These are phyloP conservation scores for Petrophora chlorosata DNA, from an alignment of 2,888 invertebrate genomes.

Conservation along the genomic window DNA sequence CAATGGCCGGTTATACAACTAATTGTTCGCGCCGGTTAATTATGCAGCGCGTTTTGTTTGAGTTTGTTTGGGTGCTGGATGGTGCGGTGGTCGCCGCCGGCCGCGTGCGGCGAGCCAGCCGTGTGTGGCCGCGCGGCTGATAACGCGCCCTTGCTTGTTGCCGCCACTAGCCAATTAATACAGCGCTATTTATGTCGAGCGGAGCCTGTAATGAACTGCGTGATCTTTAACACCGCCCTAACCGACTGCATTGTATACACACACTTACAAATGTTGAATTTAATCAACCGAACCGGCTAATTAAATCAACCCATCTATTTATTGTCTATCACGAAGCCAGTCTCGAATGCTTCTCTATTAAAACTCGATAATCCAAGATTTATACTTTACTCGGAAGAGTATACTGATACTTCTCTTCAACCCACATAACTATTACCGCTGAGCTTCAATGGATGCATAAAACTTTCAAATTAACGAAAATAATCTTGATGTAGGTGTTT, in stretches of 20 bases:
- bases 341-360: constrained; percentile 30
- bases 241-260: constrained; percentile 5
- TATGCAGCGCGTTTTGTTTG: constrained; percentile 63
- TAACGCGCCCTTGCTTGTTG: constrained; percentile 33
- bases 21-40: constrained; percentile 75
- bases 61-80: constrained; percentile 42
- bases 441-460: constrained; percentile 41
- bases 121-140: constrained; percentile 34
- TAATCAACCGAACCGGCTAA: constrained; percentile 27
- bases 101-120: constrained; percentile 22
- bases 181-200: constrained; percentile 29
- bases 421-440: constrained; percentile 33
- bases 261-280: constrained; percentile 27
- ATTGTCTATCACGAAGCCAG: constrained; percentile 28
- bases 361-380: constrained; percentile 33
- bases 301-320: constrained; percentile 33
- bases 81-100: too few species aligned
- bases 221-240: constrained; percentile 34
- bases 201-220: constrained; percentile 32
- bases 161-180: constrained; percentile 36
- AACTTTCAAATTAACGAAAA: constrained; percentile 57
- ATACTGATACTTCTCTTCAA: constrained; percentile 24
- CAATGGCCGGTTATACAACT: constrained; percentile 75
- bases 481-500: constrained; percentile 65
- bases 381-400: constrained; percentile 32